These are phyloP conservation scores for Leptobrachium leishanense DNA, from an alignment of 2,113 vertebrate genomes.

Conservation along the genomic window DNA sequence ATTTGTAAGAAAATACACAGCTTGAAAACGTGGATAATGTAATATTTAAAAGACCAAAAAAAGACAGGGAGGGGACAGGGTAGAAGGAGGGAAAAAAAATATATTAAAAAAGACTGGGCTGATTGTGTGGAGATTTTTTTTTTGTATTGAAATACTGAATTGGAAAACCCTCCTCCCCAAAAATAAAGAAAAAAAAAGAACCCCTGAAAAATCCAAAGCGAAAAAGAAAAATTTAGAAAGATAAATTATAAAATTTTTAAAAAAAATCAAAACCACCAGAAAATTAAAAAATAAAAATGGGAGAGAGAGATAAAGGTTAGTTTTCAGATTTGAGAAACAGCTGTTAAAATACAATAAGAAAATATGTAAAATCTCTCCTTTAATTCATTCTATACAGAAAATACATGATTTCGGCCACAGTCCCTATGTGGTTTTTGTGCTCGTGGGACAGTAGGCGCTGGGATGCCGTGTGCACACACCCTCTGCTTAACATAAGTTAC, in stretches of 20 bases:
- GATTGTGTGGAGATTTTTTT: constrained; percentile 57
- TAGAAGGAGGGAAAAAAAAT: constrained; percentile 24
- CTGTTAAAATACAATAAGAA: constrained; percentile 97
- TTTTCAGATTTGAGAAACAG: constrained; percentile 83
- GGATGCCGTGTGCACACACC: constrained; percentile 83
- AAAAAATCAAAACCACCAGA: neutral
- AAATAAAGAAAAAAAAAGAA: constrained; percentile 2
- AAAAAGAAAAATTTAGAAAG: constrained; percentile 16
- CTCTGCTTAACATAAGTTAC: constrained; percentile 71
- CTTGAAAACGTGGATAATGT: constrained; percentile 90
- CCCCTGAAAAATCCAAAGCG: neutral
- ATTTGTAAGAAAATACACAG: constrained; percentile 93
- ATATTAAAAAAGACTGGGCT: constrained; percentile 63
- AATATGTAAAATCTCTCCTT: constrained; percentile 99
- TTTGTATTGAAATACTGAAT: constrained; percentile 70
- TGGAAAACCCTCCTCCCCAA: constrained; percentile 54
- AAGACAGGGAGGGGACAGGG: constrained; percentile 64
- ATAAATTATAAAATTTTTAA: constrained; percentile 26
- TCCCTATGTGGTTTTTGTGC: constrained; percentile 83
- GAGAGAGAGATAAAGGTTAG: constrained; percentile 68
- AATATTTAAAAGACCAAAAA: constrained; percentile 74
- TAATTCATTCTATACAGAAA: constrained; percentile 99
- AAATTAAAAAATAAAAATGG: constrained; percentile 40
- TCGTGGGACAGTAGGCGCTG: constrained; percentile 83
- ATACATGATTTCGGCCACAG: constrained; percentile 87